Evolutionary conservation across 2,797 vertebrate species (phyloP).

Genomic region (Nannoperca australis): DNA sequence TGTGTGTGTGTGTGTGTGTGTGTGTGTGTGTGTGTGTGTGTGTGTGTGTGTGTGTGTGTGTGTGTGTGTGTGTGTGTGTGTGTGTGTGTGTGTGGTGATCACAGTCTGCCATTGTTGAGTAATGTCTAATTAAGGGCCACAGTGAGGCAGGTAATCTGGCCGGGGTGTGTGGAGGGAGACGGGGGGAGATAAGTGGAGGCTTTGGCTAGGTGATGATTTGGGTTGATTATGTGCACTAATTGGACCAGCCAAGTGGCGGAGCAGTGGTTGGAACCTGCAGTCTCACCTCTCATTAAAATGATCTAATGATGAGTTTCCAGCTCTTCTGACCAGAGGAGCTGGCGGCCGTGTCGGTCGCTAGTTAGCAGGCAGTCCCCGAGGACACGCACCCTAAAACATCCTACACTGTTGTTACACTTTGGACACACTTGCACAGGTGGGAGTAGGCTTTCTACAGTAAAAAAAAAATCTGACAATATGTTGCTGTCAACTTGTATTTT

Average conservation of each 20-base stretch:
- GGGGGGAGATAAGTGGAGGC: conserved; percentile 57
- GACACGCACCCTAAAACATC: conserved; percentile 61
- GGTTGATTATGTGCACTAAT: conserved; percentile 84
- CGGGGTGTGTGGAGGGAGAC: conserved; percentile 40
- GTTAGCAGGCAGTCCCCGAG: conserved; percentile 74
- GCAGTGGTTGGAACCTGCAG: conserved; percentile 71
- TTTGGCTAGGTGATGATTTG: conserved; percentile 80
- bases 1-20: conserved; percentile 22
- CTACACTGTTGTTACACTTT: conserved; percentile 54
- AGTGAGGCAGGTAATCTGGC: conserved; percentile 75
- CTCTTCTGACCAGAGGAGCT: conserved; percentile 77
- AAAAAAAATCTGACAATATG: conserved; percentile 38
- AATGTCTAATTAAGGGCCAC: conserved; percentile 79
- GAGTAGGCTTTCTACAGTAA: conserved; percentile 21
- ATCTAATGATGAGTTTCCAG: conserved; percentile 79
- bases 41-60: not conserved
- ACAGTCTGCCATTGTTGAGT: conserved; percentile 75
- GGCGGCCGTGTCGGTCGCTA: conserved; percentile 64
- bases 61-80: no score
- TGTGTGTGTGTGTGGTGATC: conserved; percentile 42
- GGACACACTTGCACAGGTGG: conserved; percentile 50
- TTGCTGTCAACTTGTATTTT: conserved; percentile 22
- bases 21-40: conserved; percentile 18
- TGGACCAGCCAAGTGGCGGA: conserved; percentile 70
- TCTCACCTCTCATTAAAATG: conserved; percentile 85